Evolutionary conservation across 2,888 invertebrate species (phyloP), one percentile per base, ranked within the genome.

Genomic region (Byasa hedistus): DNA sequence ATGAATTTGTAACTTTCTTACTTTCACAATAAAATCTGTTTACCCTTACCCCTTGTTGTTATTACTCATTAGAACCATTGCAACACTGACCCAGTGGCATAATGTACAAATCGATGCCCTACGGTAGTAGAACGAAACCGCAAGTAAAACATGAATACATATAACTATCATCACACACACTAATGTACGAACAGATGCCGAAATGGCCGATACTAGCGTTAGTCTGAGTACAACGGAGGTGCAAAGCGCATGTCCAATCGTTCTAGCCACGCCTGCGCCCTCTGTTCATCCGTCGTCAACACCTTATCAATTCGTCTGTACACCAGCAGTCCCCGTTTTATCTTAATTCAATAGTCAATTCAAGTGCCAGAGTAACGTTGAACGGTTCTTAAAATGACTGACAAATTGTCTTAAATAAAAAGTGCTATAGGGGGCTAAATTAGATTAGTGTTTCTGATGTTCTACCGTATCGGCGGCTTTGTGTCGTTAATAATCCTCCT

Each of bases 1-100:
- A 72, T 76, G 76, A 72, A 82, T 87, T 88, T 89, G 79, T 89
- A 89, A 83, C 81, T 87, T 89, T 87, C 87, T 87, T 87, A 89
- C 77, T 83, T 84, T 84, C 75, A 76, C 79, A 89, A 85, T 89
- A 86, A 87, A 89, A 85, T 62, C 80, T 85, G 84, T 88, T 88
- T 87, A 86, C 79, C 72, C 73, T 78, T 78, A 15, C 61, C 24
- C 58, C 69, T 67, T 72, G 55, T 73, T 68, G 66, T 72, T 54
- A 67, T 70, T 70, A 64, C 32, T 62, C 58, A 62, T 59, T 64
- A 61, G 59, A 57, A 69, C 69, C 69, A 63, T 69, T 77, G 79
- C 79, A 83, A 84, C 75, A 73, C 72, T 87, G 86, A 88, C 89
- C 87, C 81, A 88, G 76, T 83, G 58, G 58, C 74, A 70, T 71